Percentiles rank a stretch among this genome's conserved stretches.
These are phyloP conservation scores for Thryonomys swinderianus DNA, from an alignment of 2,113 vertebrate genomes.

Conservation along the genomic window DNA sequence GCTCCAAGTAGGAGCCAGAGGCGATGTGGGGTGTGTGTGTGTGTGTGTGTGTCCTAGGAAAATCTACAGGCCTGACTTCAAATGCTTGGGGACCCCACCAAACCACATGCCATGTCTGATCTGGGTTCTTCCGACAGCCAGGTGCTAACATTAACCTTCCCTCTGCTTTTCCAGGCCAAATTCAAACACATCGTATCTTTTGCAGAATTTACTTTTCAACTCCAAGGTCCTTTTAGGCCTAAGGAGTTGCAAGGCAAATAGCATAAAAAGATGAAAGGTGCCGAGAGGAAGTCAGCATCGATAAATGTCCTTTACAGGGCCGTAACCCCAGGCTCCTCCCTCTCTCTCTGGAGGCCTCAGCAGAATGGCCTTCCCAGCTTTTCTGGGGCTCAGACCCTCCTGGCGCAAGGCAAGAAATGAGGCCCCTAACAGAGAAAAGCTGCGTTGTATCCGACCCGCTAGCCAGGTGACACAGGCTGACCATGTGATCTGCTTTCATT, in stretches of 20 bases:
- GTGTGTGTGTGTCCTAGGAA: background rate
- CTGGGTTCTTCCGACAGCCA: background rate
- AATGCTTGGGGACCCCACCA: background rate
- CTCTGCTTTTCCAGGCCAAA: slow-evolving; percentile 39
- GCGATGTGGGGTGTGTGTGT: background rate
- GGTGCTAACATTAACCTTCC: background rate
- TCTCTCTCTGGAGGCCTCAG: background rate
- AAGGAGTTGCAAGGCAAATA: slow-evolving; percentile 88
- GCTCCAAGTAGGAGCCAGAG: background rate
- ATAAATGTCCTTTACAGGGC: slow-evolving; percentile 86
- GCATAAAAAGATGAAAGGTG: slow-evolving; percentile 88
- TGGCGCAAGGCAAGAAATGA: background rate
- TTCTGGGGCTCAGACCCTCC: background rate
- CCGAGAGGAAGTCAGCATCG: slow-evolving; percentile 85
- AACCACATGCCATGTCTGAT: background rate
- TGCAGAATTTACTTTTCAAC: slow-evolving; percentile 60
- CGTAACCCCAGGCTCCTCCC: slow-evolving; percentile 80
- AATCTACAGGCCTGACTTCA: too few species aligned
- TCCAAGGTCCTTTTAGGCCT: slow-evolving; percentile 84
- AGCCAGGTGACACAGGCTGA: background rate
- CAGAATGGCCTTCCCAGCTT: background rate
- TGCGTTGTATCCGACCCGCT: background rate
- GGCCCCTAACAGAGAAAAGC: background rate
- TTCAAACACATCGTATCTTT: slow-evolving; percentile 69
- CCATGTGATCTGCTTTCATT: background rate